A percentile compares a stretch with the other conserved stretches of the same genome.
Conservation (phyloP, 2,888 invertebrate genomes). For the Drosophila anomalata region DNA sequence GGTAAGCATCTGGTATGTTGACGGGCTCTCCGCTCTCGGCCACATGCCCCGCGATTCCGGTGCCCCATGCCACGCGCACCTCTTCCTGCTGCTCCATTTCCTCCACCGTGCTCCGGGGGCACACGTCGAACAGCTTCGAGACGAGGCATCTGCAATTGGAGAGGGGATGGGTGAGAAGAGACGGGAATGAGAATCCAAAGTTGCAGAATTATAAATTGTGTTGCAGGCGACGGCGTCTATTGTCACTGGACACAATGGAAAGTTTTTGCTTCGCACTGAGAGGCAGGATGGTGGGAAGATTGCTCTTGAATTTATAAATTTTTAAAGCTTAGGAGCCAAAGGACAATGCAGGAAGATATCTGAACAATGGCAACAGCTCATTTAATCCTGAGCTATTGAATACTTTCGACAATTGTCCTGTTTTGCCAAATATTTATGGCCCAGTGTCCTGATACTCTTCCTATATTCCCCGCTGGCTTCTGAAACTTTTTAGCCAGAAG, state of each 20-base stretch:
- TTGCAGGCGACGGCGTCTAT: conserved; percentile 19
- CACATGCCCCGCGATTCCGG: conserved; percentile 97
- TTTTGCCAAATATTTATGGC: conserved; percentile 1
- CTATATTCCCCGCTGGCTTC: conserved; percentile 10
- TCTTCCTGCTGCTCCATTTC: conserved; percentile 97
- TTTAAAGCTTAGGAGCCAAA: background rate
- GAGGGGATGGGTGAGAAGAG: background rate
- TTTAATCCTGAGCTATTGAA: background rate
- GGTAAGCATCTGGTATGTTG: conserved; percentile 97
- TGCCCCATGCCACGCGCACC: conserved; percentile 97
- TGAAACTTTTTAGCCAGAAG: conserved; percentile 24
- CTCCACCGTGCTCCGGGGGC: conserved; percentile 94
- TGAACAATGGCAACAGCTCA: too few relatives aligned
- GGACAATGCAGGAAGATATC: too few relatives aligned
- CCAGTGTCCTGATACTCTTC: conserved; percentile 19
- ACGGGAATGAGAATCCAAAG: conserved; percentile 14
- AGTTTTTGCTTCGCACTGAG: conserved; percentile 14
- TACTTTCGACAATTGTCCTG: background rate
- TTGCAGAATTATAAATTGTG: conserved; percentile 46
- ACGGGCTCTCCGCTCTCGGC: conserved; percentile 96
- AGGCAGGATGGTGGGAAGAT: background rate
- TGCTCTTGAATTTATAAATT: background rate
- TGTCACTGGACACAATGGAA: conserved; percentile 30
- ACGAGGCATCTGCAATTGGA: conserved; percentile 89
- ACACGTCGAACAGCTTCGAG: conserved; percentile 97